phyloP scores from a whole-genome alignment of 1,140 invertebrate genomes.

The Heliconius himera region DNA sequence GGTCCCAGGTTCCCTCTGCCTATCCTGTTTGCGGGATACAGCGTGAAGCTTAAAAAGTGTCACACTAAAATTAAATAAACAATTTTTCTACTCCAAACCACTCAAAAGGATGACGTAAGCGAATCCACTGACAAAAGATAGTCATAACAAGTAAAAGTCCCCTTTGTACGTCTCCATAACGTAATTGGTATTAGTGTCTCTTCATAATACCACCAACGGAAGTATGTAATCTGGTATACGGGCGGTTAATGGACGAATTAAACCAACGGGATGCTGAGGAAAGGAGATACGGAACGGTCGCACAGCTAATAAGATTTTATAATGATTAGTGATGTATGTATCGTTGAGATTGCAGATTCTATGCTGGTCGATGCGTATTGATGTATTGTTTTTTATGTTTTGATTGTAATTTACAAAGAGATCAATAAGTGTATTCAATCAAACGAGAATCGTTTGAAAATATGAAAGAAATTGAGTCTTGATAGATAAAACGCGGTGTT shows the following conservation, averaged over 20 bases:
- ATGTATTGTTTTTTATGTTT: too few relatives aligned
- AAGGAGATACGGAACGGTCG: conserved; percentile 35
- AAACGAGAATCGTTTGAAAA: too few relatives aligned
- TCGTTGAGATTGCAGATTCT: background rate
- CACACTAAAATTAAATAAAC: too few relatives aligned
- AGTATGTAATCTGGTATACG: conserved; percentile 63
- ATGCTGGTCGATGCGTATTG: background rate
- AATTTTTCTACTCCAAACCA: too few relatives aligned
- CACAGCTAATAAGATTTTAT: conserved; percentile 34
- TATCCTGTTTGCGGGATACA: too few relatives aligned
- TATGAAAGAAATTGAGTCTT: too few relatives aligned
- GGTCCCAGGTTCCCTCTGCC: too few relatives aligned
- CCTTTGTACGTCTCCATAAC: conserved; percentile 34
- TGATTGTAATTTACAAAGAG: too few relatives aligned
- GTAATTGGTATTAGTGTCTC: conserved; percentile 46
- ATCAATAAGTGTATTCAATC: too few relatives aligned
- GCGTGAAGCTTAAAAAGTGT: too few relatives aligned
- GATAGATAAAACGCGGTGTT: too few relatives aligned
- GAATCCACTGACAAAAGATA: background rate
- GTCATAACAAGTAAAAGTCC: conserved; percentile 6
- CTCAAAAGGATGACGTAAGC: too few relatives aligned
- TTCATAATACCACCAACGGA: conserved; percentile 48
- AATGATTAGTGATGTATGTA: background rate
- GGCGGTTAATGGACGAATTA: conserved; percentile 64
- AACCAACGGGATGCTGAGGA: conserved; percentile 47